Conservation (phyloP, 2,888 invertebrate species). For the Lobophora halterata region DNA sequence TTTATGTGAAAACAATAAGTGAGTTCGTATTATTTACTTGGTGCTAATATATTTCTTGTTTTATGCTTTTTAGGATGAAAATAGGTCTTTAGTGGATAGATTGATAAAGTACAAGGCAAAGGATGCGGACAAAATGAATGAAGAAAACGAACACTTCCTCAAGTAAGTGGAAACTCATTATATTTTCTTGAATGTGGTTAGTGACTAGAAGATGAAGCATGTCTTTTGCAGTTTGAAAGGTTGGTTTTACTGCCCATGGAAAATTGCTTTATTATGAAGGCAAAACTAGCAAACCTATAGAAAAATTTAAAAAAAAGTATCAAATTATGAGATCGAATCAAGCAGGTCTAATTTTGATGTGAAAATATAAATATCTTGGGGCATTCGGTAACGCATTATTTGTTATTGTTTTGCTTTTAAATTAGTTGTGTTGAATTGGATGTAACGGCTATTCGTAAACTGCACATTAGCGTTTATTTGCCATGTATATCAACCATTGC, state of each 20-base stretch:
- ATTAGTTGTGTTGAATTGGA: slow-evolving; percentile 47
- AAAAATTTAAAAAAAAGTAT: no score
- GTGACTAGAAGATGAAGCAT: slow-evolving; percentile 35
- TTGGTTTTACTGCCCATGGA: slow-evolving; percentile 30
- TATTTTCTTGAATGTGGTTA: slow-evolving; percentile 22
- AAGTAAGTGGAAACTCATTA: slow-evolving; percentile 83
- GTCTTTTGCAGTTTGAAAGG: slow-evolving; percentile 42
- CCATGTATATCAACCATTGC: slow-evolving; percentile 39
- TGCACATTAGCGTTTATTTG: slow-evolving; percentile 43
- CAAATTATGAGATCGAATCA: slow-evolving; percentile 2
- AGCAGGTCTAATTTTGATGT: slow-evolving; percentile 9
- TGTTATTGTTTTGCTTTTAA: slow-evolving; percentile 44
- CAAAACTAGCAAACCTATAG: slow-evolving; percentile 1
- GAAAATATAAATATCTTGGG: slow-evolving; percentile 34
- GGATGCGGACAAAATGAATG: slow-evolving; percentile 97
- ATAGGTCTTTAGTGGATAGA: slow-evolving; percentile 90
- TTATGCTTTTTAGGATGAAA: slow-evolving; percentile 87
- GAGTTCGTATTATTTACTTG: background rate
- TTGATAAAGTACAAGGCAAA: slow-evolving; percentile 95
- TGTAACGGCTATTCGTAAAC: slow-evolving; percentile 49
- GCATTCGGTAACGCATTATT: slow-evolving; percentile 47
- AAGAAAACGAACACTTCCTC: slow-evolving; percentile 96
- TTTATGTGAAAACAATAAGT: no score
- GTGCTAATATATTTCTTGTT: slow-evolving; percentile 7
- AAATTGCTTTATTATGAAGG: slow-evolving; percentile 11